phyloP scores from a whole-genome alignment of 2,797 vertebrate species.

The Gadopsis bispinosus region DNA sequence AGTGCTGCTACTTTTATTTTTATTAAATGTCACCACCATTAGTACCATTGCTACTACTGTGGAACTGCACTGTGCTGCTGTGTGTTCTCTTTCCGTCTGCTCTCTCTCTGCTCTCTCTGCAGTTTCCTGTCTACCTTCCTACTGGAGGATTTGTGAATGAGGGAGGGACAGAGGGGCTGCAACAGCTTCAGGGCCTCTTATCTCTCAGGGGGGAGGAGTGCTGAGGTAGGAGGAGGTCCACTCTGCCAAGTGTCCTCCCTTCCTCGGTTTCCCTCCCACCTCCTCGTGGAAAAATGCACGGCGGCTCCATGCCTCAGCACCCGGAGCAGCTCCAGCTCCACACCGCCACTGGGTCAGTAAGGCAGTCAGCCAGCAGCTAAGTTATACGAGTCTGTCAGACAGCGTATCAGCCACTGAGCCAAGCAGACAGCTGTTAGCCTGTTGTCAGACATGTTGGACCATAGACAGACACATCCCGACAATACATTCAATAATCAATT shows the following conservation, averaged over 20 bases:
- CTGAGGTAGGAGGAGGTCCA: constrained; percentile 8
- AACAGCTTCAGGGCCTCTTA: constrained; percentile 14
- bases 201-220: background rate
- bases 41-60: too few species aligned
- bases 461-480: background rate
- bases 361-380: constrained; percentile 18
- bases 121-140: constrained; percentile 14
- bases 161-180: constrained; percentile 21
- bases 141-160: constrained; percentile 47
- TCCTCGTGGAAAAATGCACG: constrained; percentile 13
- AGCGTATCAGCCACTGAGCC: background rate
- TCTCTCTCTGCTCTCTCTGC: too few species aligned
- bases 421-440: constrained; percentile 4
- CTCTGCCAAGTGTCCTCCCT: constrained; percentile 14
- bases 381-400: constrained; percentile 2
- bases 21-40: too few species aligned
- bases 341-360: constrained; percentile 27
- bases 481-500: too few species aligned
- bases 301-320: constrained; percentile 49
- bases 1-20: too few species aligned
- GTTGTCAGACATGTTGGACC: background rate
- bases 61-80: too few species aligned
- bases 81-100: too few species aligned
- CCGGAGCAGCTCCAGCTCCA: background rate
- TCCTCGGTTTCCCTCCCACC: background rate